Base-by-base conservation (phyloP, 2,113 vertebrate species). In the Erinaceus europaeus region DNA sequence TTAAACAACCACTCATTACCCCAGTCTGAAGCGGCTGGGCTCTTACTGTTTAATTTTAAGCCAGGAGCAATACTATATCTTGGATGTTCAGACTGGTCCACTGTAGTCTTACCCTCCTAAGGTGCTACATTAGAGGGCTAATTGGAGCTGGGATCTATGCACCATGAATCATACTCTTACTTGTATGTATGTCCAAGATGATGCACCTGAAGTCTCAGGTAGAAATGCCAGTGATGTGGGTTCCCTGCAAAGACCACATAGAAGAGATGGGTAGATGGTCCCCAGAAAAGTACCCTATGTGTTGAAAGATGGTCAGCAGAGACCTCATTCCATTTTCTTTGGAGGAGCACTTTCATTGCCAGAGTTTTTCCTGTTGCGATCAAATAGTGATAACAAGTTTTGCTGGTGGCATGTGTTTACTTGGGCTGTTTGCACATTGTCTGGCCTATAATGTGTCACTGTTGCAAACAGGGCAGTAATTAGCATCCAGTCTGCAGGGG, bases 1-100 rank as follows among this genome's bases (percentile, higher is more conserved):
- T 67, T 86, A 84, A 25, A 67, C 55, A 88, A 36, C 86, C 72
- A 76, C 93, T 68, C 71, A 68, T 1, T 27, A 62, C 76, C 62
- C 29, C 2, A 83, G 72, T 90, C 71, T 94, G 79, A 90, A 89
- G 86, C 25, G 23, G 55, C 40, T 55, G 34, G 64, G 62, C 55
- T 85, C 67, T 78, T 55, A 42, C 68, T 23, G 11, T 92, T 90
- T 73, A 79, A 83, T 84, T 86, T 92, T 92, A 90, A 93, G 85
- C 65, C 75, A 67, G 92, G 77, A 85, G 42, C 34, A 38, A 4
- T 64, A 21, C 74, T 77, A 10, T 42, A 76, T 40, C 69, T 40
- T 68, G 38, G 50, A 50, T 38, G 61, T 67, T 61, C 25, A 38
- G 69, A 72, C 71, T 53, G 59, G 61, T n/a, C n/a, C 67, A 2